These are phyloP conservation scores for Leptogaster cylindrica DNA, from an alignment of 2,888 invertebrate species.

Conservation along the genomic window DNA sequence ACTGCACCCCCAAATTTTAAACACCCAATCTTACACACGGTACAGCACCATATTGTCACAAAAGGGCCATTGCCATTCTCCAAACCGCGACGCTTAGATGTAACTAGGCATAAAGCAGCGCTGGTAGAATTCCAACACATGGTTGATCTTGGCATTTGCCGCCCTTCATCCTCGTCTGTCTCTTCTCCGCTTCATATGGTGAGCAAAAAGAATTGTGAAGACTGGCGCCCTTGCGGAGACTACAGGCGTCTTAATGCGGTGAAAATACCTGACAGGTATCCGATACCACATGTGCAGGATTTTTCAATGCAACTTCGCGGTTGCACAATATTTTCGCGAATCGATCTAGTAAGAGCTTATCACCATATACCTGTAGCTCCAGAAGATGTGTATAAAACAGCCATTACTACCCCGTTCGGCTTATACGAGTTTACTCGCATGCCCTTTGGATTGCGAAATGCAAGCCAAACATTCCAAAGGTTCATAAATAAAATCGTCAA, in stretches of 20 bases:
- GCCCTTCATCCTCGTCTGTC: background rate
- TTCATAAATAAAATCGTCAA: too few species aligned
- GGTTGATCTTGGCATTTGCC: background rate
- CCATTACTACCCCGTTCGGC: too few species aligned
- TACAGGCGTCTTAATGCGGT: background rate
- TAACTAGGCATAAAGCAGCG: background rate
- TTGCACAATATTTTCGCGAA: background rate
- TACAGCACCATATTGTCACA: conserved; percentile 42
- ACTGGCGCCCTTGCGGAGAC: too few species aligned
- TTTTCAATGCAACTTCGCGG: background rate
- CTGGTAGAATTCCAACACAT: conserved; percentile 38
- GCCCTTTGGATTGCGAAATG: too few species aligned
- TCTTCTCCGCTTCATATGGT: too few species aligned
- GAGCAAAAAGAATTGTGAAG: too few species aligned
- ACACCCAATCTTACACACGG: conserved; percentile 21
- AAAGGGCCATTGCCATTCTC: conserved; percentile 40
- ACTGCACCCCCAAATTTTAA: conserved; percentile 16
- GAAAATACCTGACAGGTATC: background rate
- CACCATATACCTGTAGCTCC: too few species aligned
- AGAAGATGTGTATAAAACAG: too few species aligned
- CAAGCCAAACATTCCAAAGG: too few species aligned
- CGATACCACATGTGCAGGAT: background rate
- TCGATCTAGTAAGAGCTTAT: too few species aligned
- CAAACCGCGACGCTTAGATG: conserved; percentile 36
- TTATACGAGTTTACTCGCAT: too few species aligned